Conservation (phyloP, 2,797 vertebrate species). For the Sebastes alutus region DNA sequence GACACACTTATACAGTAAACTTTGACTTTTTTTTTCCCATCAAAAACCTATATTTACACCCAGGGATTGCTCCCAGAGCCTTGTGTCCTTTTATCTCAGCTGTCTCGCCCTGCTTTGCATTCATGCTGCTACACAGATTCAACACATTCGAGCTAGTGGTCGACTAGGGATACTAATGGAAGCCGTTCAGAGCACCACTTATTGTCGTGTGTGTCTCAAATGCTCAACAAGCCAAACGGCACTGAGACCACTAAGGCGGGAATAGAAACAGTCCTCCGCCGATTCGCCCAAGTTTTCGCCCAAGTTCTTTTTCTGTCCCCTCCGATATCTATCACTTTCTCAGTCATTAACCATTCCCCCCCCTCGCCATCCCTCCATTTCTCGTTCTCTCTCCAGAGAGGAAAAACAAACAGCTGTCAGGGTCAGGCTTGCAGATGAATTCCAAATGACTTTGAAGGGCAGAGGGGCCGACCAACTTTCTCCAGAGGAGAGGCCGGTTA, state of each 20-base stretch:
- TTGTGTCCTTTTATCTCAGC: constrained; percentile 49
- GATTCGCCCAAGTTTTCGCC: constrained; percentile 17
- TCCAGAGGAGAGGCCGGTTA: constrained; percentile 60
- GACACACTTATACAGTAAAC: constrained; percentile 54
- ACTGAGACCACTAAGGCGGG: constrained; percentile 28
- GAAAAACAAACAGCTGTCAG: constrained; percentile 82
- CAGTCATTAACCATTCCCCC: constrained; percentile 66
- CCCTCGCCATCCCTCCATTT: constrained; percentile 39
- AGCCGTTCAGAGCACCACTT: constrained; percentile 63
- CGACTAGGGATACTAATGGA: constrained; percentile 70
- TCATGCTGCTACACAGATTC: constrained; percentile 54
- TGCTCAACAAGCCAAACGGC: constrained; percentile 64
- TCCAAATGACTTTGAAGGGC: constrained; percentile 82
- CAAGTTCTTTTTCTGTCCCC: constrained; percentile 55
- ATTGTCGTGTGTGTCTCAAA: constrained; percentile 65
- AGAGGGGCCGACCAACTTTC: constrained; percentile 71
- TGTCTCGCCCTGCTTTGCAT: constrained; percentile 62
- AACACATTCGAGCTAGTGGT: constrained; percentile 62
- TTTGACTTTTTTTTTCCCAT: constrained; percentile 39
- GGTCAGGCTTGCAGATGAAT: constrained; percentile 78
- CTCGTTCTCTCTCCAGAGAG: constrained; percentile 66
- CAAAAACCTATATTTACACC: constrained; percentile 70
- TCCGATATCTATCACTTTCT: constrained; percentile 69
- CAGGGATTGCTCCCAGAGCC: constrained; percentile 51
- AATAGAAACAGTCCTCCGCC: constrained; percentile 41